These are phyloP conservation scores for Alethe castanea DNA, from an alignment of 2,113 vertebrate species.

Conservation along the genomic window DNA sequence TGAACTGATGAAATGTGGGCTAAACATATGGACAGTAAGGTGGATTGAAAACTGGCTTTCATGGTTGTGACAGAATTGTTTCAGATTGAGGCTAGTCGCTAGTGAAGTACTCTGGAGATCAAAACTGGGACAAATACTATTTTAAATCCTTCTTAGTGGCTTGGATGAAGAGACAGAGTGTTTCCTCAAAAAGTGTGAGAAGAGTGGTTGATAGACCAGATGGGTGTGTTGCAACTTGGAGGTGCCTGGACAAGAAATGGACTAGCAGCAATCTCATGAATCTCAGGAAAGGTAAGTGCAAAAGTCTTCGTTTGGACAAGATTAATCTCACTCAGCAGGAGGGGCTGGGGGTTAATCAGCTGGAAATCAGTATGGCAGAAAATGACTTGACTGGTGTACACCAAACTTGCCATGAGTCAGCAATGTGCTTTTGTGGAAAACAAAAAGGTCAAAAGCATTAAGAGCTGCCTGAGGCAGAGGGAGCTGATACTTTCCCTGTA, in stretches of 20 bases:
- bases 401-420: neutral
- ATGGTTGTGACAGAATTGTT: neutral
- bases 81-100: neutral
- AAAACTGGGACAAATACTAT: neutral
- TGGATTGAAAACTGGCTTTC: neutral
- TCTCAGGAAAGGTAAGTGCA: neutral
- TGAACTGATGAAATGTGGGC: neutral
- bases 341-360: fast-evolving
- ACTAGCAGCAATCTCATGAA: neutral
- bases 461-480: neutral
- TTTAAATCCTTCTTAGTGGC: neutral
- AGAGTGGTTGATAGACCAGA: neutral
- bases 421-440: neutral
- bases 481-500: neutral
- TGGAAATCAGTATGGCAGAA: neutral
- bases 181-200: neutral
- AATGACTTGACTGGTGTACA: neutral
- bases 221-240: neutral
- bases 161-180: neutral
- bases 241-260: neutral
- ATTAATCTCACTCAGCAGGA: neutral
- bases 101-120: neutral
- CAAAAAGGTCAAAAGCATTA: neutral
- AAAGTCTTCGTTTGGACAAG: neutral
- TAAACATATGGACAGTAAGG: neutral